Base-by-base conservation (phyloP, 1,140 invertebrate species). In the Lepidotrigona ventralis region DNA sequence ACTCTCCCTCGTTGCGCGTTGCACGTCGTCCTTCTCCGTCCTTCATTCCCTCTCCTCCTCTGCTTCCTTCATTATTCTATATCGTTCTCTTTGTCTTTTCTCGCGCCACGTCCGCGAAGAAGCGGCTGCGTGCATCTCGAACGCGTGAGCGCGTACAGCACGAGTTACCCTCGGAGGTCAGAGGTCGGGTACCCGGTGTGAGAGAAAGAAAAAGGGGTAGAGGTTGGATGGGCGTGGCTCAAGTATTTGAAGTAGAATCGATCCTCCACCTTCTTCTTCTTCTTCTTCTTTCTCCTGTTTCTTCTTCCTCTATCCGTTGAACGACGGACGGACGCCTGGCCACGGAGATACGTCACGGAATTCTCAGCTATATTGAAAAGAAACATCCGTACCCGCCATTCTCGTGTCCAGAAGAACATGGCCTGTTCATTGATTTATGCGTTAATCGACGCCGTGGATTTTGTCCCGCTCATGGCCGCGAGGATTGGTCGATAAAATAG, bases 181-280 rank as follows among this genome's bases (percentile, higher is more conserved):
- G 63, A 85, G 89, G 86, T 90, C 89, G 74, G 76, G 76, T 82
- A 73, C 68, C 85, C 58, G 4, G 83, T 78, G 78, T 70, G 84
- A 81, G 88, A 83, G 81, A 77, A 86, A 88, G 79, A 84, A 73
- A 84, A 68, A 78, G 84, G 85, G 83, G 60, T 79, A 87, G 87
- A 90, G 85, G 83, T 46, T 82, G 79, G 78, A 92, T 91, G 89
- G 91, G 91, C 90, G 91, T 92, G 89, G 88, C 85, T 91, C 85
- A 46, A 46, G 86, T 90, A 90, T 92, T 92, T 92, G 91, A 92
- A 91, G 90, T 92, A 92, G 89, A 91, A 89, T 90, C 90, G 85
- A 88, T 79, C 90, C 90, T 91, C 90, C 88, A 88, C 90, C 90
- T 78, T 78, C 88, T 88, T 85, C 74, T 72, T 85, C 84, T 51